A percentile compares a stretch with the other conserved stretches of the same genome.
Evolutionary conservation across 2,113 vertebrate species (phyloP).

Genomic region (Alligator sinensis): DNA sequence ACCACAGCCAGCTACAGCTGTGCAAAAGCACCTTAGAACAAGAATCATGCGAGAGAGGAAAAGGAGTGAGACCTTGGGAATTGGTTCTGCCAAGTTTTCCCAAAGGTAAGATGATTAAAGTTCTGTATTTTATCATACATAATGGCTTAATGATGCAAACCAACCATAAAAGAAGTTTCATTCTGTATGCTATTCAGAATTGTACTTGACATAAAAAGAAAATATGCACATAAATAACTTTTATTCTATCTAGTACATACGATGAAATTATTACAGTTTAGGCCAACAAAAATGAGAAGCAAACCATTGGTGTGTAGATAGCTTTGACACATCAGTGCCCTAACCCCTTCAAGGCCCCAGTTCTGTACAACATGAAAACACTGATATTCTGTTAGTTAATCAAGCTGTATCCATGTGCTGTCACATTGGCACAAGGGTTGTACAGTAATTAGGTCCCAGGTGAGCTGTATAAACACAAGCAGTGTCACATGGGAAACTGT

Average conservation of each 20-base stretch:
- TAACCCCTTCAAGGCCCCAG: neutral
- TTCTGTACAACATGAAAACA: neutral
- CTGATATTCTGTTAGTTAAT: fast-evolving
- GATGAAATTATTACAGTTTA: conserved; percentile 13
- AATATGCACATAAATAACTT: conserved; percentile 9
- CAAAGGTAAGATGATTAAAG: conserved; percentile 44
- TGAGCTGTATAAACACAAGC: neutral
- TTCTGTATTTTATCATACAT: conserved; percentile 60
- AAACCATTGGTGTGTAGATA: neutral
- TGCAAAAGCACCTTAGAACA: too few species aligned
- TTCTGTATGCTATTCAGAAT: conserved; percentile 47
- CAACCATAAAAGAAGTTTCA: conserved; percentile 52
- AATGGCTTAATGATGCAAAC: conserved; percentile 64
- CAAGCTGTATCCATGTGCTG: neutral
- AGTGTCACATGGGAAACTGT: neutral
- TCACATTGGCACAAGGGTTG: neutral
- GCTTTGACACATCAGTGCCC: neutral
- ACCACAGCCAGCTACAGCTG: neutral
- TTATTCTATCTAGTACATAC: neutral
- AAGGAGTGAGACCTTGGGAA: conserved; percentile 42
- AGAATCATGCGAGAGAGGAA: conserved; percentile 37
- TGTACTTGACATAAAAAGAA: neutral
- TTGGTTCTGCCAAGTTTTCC: conserved; percentile 53
- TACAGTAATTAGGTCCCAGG: neutral
- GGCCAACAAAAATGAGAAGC: conserved; percentile 23